phyloP scores from a whole-genome alignment of 2,888 invertebrate genomes.

The Pristionchus exspectatus region DNA sequence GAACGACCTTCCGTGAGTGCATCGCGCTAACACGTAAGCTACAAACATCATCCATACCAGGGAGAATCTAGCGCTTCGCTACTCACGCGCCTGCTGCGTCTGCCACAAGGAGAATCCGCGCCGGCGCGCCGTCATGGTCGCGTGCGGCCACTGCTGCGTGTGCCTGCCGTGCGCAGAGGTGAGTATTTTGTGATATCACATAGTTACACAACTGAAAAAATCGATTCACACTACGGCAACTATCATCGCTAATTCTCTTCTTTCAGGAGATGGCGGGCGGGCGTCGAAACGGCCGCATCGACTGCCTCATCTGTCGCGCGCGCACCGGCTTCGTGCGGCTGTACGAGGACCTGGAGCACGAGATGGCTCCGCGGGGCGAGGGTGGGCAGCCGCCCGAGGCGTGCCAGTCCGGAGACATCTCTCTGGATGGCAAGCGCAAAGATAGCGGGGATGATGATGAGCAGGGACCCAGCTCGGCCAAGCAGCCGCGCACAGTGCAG shows the following conservation, averaged over 20 bases:
- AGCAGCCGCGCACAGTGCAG: neutral
- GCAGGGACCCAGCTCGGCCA: neutral
- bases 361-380: neutral
- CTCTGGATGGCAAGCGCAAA: neutral
- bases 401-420: neutral
- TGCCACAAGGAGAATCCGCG: slow-evolving; percentile 11
- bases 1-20: neutral
- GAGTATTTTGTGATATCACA: too few species aligned
- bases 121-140: slow-evolving; percentile 6
- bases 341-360: slow-evolving; percentile 18
- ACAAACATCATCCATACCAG: neutral
- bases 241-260: neutral
- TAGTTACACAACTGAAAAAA: neutral
- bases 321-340: neutral
- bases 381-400: neutral
- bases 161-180: slow-evolving; percentile 11
- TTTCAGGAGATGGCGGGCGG: neutral
- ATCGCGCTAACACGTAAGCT: too few species aligned
- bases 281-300: neutral
- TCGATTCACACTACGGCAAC: neutral
- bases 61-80: neutral
- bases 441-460: neutral
- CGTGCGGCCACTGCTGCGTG: slow-evolving; percentile 8
- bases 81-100: neutral
- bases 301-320: neutral